Base-by-base conservation (phyloP, 1,140 invertebrate genomes). In the Drosophila cardini region DNA sequence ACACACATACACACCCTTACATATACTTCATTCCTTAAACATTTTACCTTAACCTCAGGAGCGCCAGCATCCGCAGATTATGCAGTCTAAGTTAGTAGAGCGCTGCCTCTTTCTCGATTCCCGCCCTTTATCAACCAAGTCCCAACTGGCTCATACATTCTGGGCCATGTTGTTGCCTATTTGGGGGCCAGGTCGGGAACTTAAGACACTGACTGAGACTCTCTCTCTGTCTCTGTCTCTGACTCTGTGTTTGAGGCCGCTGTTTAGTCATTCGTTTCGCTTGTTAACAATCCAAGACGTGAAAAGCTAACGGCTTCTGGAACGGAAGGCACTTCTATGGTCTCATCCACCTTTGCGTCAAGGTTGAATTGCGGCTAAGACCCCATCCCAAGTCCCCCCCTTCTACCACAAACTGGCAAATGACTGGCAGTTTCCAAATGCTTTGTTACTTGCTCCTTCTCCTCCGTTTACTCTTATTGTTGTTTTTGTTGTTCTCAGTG, bases 251-350 rank as follows among this genome's bases (percentile, higher is more conserved):
- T 36, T 55, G 48, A 62, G 32, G 70, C 64, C 65, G 48, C 76
- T 73, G 84, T 74, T 87, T 71, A 87, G 84, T 74, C 83, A 87
- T 78, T 87, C 83, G 80, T 89, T 87, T 73, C 72, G 84, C 84
- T 83, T 87, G 84, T 89, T 89, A 89, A 80, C 78, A 87, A 65
- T 56, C 71, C 63, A 63, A 45, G 71, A 69, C 53, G 43, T 43
- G 42, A 42, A 67, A 46, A 65, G 48, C 43, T 65, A 60, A 81
- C 78, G 72, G 62, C 80, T 83, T 60, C 50, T 57, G 48, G 16
- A 60, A 68, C 70, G 70, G 55, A 60, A 64, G 72, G 60, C 75
- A 72, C 65, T 82, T 32, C 62, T 43, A 57, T 42, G 26, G 42
- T 48, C 57, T 63, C 69, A 62, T 46, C 62, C 45, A 34, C 65